Conservation (phyloP, 2,888 invertebrate species). For the Drosophila lacicola region DNA sequence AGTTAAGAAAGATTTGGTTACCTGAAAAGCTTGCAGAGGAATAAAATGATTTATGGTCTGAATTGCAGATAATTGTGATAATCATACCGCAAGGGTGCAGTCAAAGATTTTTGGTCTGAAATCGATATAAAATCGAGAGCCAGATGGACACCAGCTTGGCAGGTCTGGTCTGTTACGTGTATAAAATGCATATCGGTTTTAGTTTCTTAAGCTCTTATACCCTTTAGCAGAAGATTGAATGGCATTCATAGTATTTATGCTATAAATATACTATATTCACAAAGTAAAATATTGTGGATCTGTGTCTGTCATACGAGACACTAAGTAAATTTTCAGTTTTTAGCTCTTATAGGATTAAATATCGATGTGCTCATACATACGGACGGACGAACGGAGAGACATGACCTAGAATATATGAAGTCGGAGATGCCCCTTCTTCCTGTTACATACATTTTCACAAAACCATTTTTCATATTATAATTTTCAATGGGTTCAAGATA, state of each 20-base stretch:
- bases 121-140: constrained; percentile 68
- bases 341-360: too few species aligned
- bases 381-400: too few species aligned
- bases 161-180: constrained; percentile 46
- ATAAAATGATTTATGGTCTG: constrained; percentile 83
- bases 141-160: constrained; percentile 22
- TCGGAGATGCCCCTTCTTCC: too few species aligned
- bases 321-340: background rate
- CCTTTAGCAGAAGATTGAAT: constrained; percentile 8
- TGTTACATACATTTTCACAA: too few species aligned
- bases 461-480: too few species aligned
- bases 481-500: too few species aligned
- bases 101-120: constrained; percentile 57
- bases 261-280: too few species aligned
- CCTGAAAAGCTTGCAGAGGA: constrained; percentile 68
- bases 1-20: constrained; percentile 67
- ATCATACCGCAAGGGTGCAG: constrained; percentile 77
- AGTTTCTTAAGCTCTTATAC: constrained; percentile 6
- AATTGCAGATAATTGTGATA: constrained; percentile 84
- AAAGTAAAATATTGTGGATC: too few species aligned
- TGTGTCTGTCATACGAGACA: too few species aligned
- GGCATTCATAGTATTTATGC: constrained; percentile 4
- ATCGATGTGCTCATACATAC: too few species aligned
- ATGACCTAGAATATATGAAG: too few species aligned
- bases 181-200: constrained; percentile 58